Conservation (phyloP, 2,113 vertebrate species). For the Periophthalmodon schlosseri region DNA sequence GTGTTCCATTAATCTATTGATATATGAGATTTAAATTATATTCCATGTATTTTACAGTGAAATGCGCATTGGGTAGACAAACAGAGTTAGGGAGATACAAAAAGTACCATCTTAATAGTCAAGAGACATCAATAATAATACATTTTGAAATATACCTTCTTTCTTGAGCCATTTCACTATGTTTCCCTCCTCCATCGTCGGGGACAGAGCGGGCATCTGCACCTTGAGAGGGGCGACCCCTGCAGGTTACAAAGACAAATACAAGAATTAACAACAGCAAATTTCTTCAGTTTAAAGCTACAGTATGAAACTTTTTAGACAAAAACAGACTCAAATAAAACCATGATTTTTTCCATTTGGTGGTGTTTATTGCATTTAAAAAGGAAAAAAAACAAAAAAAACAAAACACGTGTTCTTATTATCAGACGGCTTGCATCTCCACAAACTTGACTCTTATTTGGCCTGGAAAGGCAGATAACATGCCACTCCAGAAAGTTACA, state of each 20-base stretch:
- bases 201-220: slow-evolving; percentile 96
- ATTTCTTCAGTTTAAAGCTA: not conserved
- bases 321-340: too few relatives aligned
- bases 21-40: too few relatives aligned
- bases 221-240: slow-evolving; percentile 84
- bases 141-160: slow-evolving; percentile 82
- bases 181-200: slow-evolving; percentile 96
- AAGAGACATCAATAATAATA: not conserved
- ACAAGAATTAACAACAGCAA: not conserved
- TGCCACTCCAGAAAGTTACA: too few relatives aligned
- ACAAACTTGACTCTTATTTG: too few relatives aligned
- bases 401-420: too few relatives aligned
- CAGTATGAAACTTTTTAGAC: not conserved
- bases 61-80: not conserved
- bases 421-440: too few relatives aligned
- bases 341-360: too few relatives aligned
- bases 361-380: too few relatives aligned
- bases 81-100: not conserved
- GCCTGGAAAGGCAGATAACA: too few relatives aligned
- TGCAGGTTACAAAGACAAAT: slow-evolving; percentile 61
- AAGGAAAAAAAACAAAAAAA: too few relatives aligned
- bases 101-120: not conserved
- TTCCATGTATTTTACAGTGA: too few relatives aligned
- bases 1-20: not conserved
- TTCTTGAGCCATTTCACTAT: slow-evolving; percentile 97